Conservation (phyloP, 1,140 invertebrate genomes). For the Periplaneta americana region DNA sequence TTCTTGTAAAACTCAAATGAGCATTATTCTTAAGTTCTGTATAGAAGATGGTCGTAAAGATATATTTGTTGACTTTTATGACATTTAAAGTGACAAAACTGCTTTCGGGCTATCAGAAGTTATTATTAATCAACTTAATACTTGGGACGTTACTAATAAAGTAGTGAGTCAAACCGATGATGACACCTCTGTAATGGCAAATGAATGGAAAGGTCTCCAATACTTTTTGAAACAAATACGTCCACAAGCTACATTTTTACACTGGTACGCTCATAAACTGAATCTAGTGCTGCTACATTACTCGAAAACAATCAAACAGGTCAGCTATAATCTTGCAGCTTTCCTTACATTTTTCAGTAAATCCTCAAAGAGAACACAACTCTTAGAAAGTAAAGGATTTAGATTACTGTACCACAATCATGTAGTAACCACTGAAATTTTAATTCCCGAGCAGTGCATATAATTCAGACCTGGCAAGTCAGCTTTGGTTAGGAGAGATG, state of each 20-base stretch:
- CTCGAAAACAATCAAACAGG: not conserved
- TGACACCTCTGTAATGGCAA: not conserved
- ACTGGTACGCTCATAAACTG: not conserved
- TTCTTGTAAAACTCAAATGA: too few relatives aligned
- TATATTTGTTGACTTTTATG: not conserved
- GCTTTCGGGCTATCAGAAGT: too few relatives aligned
- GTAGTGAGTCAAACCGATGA: not conserved
- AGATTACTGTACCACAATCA: too few relatives aligned
- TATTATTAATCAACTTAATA: not conserved
- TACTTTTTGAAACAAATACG: not conserved
- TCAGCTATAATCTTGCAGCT: not conserved
- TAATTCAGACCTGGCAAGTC: too few relatives aligned
- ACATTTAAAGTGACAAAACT: not conserved
- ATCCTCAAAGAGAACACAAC: not conserved
- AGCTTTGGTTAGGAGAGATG: too few relatives aligned
- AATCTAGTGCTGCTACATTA: constrained; percentile 1
- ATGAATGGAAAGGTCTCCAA: not conserved
- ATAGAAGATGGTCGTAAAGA: not conserved
- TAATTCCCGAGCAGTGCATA: too few relatives aligned
- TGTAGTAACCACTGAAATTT: too few relatives aligned
- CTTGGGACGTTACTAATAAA: not conserved
- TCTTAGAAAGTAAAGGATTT: not conserved
- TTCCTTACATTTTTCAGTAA: not conserved
- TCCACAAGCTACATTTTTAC: not conserved
- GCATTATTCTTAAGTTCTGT: too few relatives aligned